Conservation (phyloP, 35 echinoderm and acorn worm species). For the Eucidaris tribuloides region DNA sequence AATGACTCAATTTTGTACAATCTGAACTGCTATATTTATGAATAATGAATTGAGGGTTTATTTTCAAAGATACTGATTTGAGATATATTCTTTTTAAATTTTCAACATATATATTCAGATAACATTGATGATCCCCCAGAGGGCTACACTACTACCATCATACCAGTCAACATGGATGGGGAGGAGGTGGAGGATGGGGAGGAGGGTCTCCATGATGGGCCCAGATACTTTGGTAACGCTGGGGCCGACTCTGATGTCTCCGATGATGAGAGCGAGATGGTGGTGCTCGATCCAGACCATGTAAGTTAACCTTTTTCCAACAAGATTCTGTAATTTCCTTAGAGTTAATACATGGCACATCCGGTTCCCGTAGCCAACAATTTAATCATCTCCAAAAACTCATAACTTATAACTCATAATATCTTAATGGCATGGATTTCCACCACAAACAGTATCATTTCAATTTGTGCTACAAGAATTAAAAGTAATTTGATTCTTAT, state of each 20-base stretch:
- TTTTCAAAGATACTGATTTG: neutral
- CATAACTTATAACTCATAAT: no score
- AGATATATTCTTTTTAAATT: neutral
- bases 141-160: slow-evolving; percentile 15
- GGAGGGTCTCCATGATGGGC: no score
- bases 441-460: no score
- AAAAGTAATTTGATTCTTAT: no score
- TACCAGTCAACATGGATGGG: slow-evolving; percentile 39
- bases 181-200: slow-evolving; percentile 36
- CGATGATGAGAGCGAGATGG: slow-evolving; percentile 97
- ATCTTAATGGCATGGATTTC: no score
- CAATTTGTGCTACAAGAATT: no score
- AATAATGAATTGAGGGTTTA: neutral
- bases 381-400: no score
- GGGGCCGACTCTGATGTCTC: slow-evolving; percentile 84
- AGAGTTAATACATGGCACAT: no score
- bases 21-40: neutral
- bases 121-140: neutral
- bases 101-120: neutral
- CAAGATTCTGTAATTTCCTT: no score
- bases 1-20: neutral
- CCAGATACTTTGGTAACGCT: no score
- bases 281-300: slow-evolving; percentile 98
- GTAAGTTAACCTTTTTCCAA: no score
- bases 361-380: no score